Evolutionary conservation across 2,797 vertebrate species (phyloP), one percentile per base, ranked within the genome.

Genomic region (Arctocebus calabarensis): DNA sequence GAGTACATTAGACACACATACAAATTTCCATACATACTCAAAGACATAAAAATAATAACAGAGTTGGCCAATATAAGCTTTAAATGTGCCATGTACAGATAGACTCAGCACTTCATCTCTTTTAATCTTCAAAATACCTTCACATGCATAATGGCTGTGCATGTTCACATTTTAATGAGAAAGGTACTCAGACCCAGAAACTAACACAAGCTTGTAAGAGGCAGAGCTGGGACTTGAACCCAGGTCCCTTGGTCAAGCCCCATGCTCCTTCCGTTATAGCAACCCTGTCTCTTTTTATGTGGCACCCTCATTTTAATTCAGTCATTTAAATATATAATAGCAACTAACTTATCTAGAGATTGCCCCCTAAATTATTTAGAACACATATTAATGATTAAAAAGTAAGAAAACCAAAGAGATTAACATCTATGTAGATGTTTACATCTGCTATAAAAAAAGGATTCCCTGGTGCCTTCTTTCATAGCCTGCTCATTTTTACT

Each of bases 271-370:
- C 62, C 16, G 7, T 11, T 20, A 8, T 5, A 68, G 22, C 23
- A 77, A 82, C 34, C 73, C 13, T n/a, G 55, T 62, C 27, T 86
- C 27, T 79, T 55, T 85, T 59, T 40, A 8, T 77, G 27, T 34
- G 17, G 25, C 19, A 19, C 40, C 34, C 94, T 64, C 82, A 48
- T 57, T 78, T 79, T 90, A 94, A 84, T 74, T 90, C 57, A 70
- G 14, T 87, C 20, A 57, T 81, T 94, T 90, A 61, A 85, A 20
- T 79, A 62, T 45, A 32, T 62, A 27, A 22, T 48, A 37, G 25
- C 8, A 71, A 5, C 3, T 90, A n/a, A 32, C 43, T 86, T 91
- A 52, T 89, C 19, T 59, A 40, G 57, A 82, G 43, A 29, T 75
- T 78, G 29, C 27, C 62, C 43, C 27, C 61, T 81, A 85, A 84